These are phyloP conservation scores for Xestia ashworthii DNA, from an alignment of 2,888 invertebrate genomes.

Conservation along the genomic window DNA sequence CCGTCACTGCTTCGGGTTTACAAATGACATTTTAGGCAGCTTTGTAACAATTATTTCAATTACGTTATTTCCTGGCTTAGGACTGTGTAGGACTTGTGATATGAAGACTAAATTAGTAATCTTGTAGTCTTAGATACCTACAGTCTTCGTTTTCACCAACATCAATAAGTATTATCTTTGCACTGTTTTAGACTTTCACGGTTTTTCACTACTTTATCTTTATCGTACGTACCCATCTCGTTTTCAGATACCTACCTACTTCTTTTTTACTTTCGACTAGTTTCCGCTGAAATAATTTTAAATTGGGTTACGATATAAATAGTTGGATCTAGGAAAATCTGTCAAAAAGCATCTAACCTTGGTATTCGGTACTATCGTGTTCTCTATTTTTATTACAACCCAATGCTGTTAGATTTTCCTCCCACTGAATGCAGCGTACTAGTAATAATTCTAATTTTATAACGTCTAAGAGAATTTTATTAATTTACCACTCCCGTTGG, in stretches of 20 bases:
- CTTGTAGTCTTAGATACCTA: background rate
- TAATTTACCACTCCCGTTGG: conserved; percentile 44
- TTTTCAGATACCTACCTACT: background rate
- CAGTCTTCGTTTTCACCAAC: background rate
- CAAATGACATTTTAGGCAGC: conserved; percentile 36
- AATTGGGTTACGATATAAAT: conserved; percentile 1
- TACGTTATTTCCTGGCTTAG: background rate
- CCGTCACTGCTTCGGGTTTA: conserved; percentile 25
- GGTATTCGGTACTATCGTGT: conserved; percentile 28
- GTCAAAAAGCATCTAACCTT: conserved; percentile 54
- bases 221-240: background rate
- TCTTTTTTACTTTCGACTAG: background rate
- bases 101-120: background rate
- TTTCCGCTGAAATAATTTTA: background rate
- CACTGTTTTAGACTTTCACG: too few relatives aligned
- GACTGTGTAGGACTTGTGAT: background rate
- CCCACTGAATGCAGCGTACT: conserved; percentile 46
- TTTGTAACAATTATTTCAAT: background rate
- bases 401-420: conserved; percentile 28
- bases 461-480: conserved; percentile 39
- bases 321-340: conserved; percentile 17
- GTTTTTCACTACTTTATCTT: background rate
- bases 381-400: conserved; percentile 54
- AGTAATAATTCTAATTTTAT: conserved; percentile 56
- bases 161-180: too few relatives aligned